Evolutionary conservation across 1,140 invertebrate species (phyloP), one percentile per base, ranked within the genome.

Genomic region (Drosophila kikkawai): DNA sequence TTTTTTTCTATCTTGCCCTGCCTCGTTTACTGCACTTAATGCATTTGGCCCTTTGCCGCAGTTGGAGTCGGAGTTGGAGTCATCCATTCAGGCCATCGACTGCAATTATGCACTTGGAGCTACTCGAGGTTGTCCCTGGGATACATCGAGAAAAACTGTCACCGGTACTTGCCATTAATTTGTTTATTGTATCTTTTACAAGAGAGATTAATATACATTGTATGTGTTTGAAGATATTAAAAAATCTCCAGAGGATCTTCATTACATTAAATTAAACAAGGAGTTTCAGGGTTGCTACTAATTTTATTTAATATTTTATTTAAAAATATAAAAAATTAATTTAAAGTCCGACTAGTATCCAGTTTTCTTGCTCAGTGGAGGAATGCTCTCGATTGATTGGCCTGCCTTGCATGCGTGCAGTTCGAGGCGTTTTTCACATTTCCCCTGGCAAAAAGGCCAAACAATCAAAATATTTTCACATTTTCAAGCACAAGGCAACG

Each of bases 391-490:
- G 82, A 85, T 86, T 86, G 82, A 85, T 85, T 85, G 60, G 63
- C 3, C 42, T 58, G 26, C 41, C 68, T 57, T 63, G 82, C 74
- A 70, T 78, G 74, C 68, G 65, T 81, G 82, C 59, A 37, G 42
- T 68, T 73, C 32, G 29, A 51, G 51, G 66, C 66, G 36, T 48
- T 73, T 64, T 82, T 42, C 61, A 47, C 80, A 61, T 61, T 64
- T 82, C 45, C 61, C 39, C 80, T 48, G 64, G 69, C 56, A 64
- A 77, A 55, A 56, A 69, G 70, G 70, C 80, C 57, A 57, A 58
- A 68, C 75, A 86, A 85, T 79, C 74, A 61, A 85, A 82, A 85
- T 78, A 81, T 69, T 85, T 84, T 68, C 67, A 65, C 75, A 73
- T 71, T 71, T 75, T 39, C 58, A 63, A 42, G 59, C 75, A 37